A percentile compares a stretch with the other conserved stretches of the same genome.
These are phyloP conservation scores for Phalacrocorax brasilianus DNA, from an alignment of 2,113 vertebrate species.

Conservation along the genomic window DNA sequence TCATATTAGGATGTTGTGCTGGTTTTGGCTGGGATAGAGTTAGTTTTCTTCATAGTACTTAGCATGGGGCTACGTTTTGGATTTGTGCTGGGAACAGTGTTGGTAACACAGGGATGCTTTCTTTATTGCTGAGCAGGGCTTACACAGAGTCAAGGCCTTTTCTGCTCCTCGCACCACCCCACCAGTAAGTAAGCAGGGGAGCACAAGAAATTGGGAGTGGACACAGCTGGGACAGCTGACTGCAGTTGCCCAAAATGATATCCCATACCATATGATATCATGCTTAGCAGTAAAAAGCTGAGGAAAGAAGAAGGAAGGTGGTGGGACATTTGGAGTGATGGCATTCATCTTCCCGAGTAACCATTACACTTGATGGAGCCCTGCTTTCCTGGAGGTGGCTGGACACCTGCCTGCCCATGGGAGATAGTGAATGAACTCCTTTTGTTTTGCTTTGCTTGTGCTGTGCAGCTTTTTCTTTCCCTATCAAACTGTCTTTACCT, in stretches of 20 bases:
- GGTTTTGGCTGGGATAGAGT: not conserved
- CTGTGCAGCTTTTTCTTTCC: not conserved
- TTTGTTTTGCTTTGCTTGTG: not conserved
- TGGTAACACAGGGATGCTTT: not conserved
- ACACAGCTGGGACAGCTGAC: no score
- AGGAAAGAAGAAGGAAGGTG: not conserved
- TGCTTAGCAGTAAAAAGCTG: no score
- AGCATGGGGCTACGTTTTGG: not conserved
- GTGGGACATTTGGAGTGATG: not conserved
- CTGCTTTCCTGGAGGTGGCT: not conserved
- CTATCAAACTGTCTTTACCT: not conserved
- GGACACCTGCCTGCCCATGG: not conserved
- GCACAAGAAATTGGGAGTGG: no score
- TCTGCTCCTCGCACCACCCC: no score
- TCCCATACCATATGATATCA: no score
- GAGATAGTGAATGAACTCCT: not conserved
- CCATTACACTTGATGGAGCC: rapidly evolving
- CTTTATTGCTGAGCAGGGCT: not conserved
- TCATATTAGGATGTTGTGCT: not conserved
- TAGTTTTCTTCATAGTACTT: not conserved
- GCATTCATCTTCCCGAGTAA: not conserved
- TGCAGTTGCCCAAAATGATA: no score
- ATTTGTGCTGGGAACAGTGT: not conserved
- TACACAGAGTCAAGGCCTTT: no score
- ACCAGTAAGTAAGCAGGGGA: no score